Evolutionary conservation across 2,113 vertebrate species (phyloP), one percentile per base, ranked within the genome.

Genomic region (Bufo bufo): DNA sequence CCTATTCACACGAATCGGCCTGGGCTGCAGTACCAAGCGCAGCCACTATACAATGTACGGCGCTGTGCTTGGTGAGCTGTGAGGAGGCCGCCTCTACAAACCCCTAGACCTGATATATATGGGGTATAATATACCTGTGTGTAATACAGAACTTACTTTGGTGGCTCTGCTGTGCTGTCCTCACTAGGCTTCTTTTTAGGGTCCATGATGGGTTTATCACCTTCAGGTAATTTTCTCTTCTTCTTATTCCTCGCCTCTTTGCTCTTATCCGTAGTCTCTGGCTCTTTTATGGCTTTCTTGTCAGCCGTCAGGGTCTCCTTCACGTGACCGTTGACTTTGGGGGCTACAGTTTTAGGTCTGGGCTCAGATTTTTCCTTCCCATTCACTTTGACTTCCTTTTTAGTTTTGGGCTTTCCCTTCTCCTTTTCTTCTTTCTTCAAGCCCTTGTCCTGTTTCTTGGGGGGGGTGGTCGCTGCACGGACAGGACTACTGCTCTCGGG

Each of bases 121-220:
- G 56, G 4, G 8, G 4, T 52, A 12, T 58, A 12, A 58, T 58
- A 58, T 3, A 58, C 56, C 7, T 3, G n/a, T n/a, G n/a, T n/a
- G n/a, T n/a, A n/a, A n/a, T n/a, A n/a, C 20, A 77, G 7, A 8
- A 45, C 81, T 75, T 66, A 84, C 81, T 88, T 65, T 54, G 80
- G 80, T 0, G 58, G 14, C 23, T 66, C 81, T 10, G 17, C 45
- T 54, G 12, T 0, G 45, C 13, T 77, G 12, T n/a, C 54, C 43
- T 82, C 56, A 6, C 45, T 16, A 3, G 45, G 3, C 5, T 87
- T 87, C 43, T 65, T 83, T 45, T 77, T 86, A 3, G 47, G 20
- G 9, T 43, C 17, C 43, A 71, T 50, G 14, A 17, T 12, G 9
- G 14, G 23, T 59, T 59, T 59, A 4, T 50, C 43, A 10, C 33